phyloP scores from a whole-genome alignment of 2,113 vertebrate genomes.

The Leiothrix lutea region DNA sequence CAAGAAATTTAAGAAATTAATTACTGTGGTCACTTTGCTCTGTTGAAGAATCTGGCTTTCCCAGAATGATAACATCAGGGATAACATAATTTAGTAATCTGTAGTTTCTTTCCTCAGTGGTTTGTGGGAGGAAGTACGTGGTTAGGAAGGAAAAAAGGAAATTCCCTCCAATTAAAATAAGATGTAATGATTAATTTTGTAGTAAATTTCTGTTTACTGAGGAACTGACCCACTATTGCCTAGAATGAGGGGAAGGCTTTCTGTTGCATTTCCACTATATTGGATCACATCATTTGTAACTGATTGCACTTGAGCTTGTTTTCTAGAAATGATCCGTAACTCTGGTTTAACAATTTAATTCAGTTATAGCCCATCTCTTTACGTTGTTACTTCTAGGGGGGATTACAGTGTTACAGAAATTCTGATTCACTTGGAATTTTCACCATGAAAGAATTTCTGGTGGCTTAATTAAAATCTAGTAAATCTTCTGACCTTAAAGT shows the following conservation, averaged over 20 bases:
- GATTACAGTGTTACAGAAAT: background rate
- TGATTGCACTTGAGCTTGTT: background rate
- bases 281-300: background rate
- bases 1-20: conserved; percentile 10
- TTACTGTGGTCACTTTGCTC: background rate
- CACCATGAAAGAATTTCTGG: background rate
- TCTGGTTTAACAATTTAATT: background rate
- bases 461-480: background rate
- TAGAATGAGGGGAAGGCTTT: background rate
- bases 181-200: conserved; percentile 3
- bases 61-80: conserved; percentile 44
- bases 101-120: background rate
- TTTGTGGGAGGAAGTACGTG: conserved; percentile 43
- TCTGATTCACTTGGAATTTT: background rate
- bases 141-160: background rate
- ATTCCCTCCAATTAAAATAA: background rate
- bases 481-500: background rate
- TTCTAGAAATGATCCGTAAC: fast-evolving
- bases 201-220: conserved; percentile 55
- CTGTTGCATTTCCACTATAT: background rate
- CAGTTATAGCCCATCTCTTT: background rate
- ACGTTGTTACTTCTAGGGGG: background rate
- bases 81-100: conserved; percentile 24
- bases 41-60: conserved; percentile 16
- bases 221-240: background rate